Base-by-base conservation (phyloP, 2,888 invertebrate species). In the Chloroclystis v-ata region DNA sequence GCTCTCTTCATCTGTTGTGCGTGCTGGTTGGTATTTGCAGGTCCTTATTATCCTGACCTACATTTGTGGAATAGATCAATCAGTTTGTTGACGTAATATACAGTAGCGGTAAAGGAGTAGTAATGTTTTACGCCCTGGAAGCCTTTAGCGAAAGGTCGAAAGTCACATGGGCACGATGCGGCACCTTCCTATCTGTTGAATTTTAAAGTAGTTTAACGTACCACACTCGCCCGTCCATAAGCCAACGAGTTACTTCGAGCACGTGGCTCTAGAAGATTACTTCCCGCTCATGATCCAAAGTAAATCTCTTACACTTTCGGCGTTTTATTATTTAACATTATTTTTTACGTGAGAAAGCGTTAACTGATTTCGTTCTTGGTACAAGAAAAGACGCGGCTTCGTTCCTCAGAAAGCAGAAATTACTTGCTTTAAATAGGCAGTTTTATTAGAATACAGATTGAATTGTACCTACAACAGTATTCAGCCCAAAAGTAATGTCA, bases 61-160 rank as follows among this genome's bases (percentile, higher is more conserved):
- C 47, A 69, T 68, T 56, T 63, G 60, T 57, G 56, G 56, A 30
- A 41, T 45, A 60, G 58, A 64, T 66, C 65, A 61, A 66, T 67
- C 57, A 43, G 42, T 52, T 20, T 54, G 37, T 60, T 43, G 33
- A 37, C 41, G 53, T 56, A 49, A 47, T 32, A 43, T 47, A 37
- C 39, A 40, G 32, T 9, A 32, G n/a, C 14, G 43, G 29, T 50
- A 35, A 35, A 35, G 16, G 43, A 50, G 37, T 45, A 28, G 12
- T 41, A 38, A 46, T 45, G 32, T 43, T 25, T 37, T 38, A 38
- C 20, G 38, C 16, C 12, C 33, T n/a, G 39, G 42, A 41, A 41
- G 30, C 28, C 37, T 37, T 28, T 29, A 28, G 37, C 8, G 28
- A 56, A 57, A 59, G 55, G 57, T 55, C 55, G 46, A 52, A 49